phyloP scores from a whole-genome alignment of 2,797 vertebrate genomes.

The Varecia variegata region DNA sequence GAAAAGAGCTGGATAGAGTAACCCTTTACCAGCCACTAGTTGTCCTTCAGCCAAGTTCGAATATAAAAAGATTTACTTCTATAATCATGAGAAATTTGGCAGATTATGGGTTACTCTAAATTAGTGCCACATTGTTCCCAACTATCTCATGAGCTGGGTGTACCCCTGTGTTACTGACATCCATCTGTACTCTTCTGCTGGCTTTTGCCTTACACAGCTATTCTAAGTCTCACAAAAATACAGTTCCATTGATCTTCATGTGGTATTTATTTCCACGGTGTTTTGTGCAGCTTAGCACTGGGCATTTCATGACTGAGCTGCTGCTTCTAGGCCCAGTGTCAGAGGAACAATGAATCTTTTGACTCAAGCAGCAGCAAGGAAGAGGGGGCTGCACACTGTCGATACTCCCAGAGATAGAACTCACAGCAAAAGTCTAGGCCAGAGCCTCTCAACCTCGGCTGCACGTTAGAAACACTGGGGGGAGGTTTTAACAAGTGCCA shows the following conservation, averaged over 20 bases:
- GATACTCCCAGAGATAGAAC: neutral
- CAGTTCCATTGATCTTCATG: accelerated
- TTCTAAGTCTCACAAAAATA: neutral
- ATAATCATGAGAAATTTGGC: accelerated
- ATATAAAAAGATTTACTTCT: neutral
- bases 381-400: neutral
- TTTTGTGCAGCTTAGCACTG: too few relatives aligned
- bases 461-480: neutral
- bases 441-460: neutral
- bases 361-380: too few relatives aligned
- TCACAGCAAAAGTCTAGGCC: neutral
- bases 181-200: neutral
- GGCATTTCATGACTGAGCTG: neutral
- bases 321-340: neutral
- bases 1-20: neutral
- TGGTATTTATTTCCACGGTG: accelerated
- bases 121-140: neutral
- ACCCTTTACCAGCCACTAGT: neutral
- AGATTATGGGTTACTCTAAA: neutral
- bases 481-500: neutral
- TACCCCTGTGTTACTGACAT: accelerated
- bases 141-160: neutral
- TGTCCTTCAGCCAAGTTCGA: too few relatives aligned
- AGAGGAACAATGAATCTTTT: neutral
- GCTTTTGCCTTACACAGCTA: neutral